These are phyloP conservation scores for Rhingia rostrata DNA, from an alignment of 2,888 invertebrate genomes.

Conservation along the genomic window DNA sequence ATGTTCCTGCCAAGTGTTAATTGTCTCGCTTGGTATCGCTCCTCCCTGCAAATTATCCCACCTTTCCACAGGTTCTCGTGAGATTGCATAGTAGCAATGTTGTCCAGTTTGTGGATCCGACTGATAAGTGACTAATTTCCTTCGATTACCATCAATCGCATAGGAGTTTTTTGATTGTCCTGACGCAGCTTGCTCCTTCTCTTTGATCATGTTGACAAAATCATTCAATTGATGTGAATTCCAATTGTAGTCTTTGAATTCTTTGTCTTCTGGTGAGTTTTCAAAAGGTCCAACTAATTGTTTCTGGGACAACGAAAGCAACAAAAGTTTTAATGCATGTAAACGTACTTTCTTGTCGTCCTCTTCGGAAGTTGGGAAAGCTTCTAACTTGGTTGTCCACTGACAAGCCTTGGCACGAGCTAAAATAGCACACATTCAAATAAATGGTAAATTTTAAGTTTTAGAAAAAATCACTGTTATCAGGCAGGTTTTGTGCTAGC, in stretches of 20 bases:
- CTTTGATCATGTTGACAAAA: slow-evolving; percentile 80
- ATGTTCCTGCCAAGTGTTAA: slow-evolving; percentile 23
- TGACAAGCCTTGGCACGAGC: slow-evolving; percentile 69
- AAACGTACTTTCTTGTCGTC: slow-evolving; percentile 27
- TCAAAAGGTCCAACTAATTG: slow-evolving; percentile 82
- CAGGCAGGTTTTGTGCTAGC: slow-evolving; percentile 50
- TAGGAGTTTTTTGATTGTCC: slow-evolving; percentile 33
- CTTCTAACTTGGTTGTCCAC: slow-evolving; percentile 73
- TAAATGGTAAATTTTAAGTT: too few relatives aligned
- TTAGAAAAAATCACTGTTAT: slow-evolving; percentile 41
- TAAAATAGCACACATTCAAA: slow-evolving; percentile 17
- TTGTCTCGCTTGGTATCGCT: slow-evolving; percentile 78
- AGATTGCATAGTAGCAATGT: slow-evolving; percentile 84
- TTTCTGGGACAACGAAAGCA: slow-evolving; percentile 82
- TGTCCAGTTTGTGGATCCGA: slow-evolving; percentile 84
- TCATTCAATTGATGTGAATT: slow-evolving; percentile 76
- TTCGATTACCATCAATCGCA: slow-evolving; percentile 80
- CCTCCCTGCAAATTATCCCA: slow-evolving; percentile 82
- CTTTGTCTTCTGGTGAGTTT: slow-evolving; percentile 80
- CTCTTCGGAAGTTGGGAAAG: slow-evolving; percentile 13
- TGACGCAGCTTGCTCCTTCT: slow-evolving; percentile 76
- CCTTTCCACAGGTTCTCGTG: slow-evolving; percentile 82
- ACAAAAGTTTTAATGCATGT: slow-evolving; percentile 82
- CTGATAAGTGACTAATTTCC: slow-evolving; percentile 83
- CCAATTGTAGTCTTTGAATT: slow-evolving; percentile 74